Base-by-base conservation (phyloP, 2,113 vertebrate genomes). In the Cephalopterus ornatus region DNA sequence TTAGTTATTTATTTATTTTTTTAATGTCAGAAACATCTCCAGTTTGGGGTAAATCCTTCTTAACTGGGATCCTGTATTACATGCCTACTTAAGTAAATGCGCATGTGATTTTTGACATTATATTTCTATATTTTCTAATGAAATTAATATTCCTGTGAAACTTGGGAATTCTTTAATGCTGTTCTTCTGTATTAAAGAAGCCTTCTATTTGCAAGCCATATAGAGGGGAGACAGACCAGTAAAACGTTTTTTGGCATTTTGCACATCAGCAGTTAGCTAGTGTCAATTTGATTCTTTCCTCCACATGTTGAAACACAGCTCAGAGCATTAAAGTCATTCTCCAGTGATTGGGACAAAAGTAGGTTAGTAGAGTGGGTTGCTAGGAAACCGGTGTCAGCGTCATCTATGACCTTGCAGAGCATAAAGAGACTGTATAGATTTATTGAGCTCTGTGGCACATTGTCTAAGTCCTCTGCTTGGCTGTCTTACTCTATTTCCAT, bases 301-400 rank as follows among this genome's bases (percentile, higher is more conserved):
- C 95, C 97, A 96, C 93, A 94, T 97, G 96, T 97, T 97, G 95
- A 97, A 98, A 96, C 93, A 97, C 88, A 96, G 96, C 96, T 98
- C 95, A 98, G 95, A 98, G 97, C 96, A 97, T 94, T 97, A 98
- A 98, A 98, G 93, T 95, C 98, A 97, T 98, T 98, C 97, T 98
- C 98, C 96, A 97, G 97, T 97, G 98, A 98, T 97, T 95, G 95
- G 96, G 97, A 98, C 96, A 97, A 98, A 98, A 98, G 97, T 98
- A 98, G 98, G 98, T 98, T 98, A 98, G 98, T 98, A 97, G 98
- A 98, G 93, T 97, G 91, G 76, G 98, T 99, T 98, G 98, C 98
- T 99, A 98, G 98, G 98, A 98, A 97, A 98, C 98, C 91, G 68
- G 74, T 98, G 97, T 97, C 97, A 97, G 97, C 97, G 61, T 98